Conservation (phyloP, 2,113 vertebrate genomes). For the Leptodactylus fuscus region DNA sequence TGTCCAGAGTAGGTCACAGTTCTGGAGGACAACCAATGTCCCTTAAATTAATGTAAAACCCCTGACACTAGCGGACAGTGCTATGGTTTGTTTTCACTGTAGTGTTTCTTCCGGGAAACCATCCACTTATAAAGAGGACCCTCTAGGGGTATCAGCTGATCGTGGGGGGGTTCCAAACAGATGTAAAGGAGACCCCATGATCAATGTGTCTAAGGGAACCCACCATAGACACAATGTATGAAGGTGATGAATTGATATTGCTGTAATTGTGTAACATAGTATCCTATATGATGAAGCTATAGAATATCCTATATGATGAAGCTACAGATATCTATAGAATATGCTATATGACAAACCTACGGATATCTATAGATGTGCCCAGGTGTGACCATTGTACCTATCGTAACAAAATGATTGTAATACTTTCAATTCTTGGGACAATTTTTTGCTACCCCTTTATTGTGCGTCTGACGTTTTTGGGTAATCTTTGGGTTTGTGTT, state of each 20-base stretch:
- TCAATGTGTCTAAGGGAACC: no score
- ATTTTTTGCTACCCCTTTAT: neutral
- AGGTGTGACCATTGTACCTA: neutral
- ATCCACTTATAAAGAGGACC: neutral
- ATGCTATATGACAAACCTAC: no score
- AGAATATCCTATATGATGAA: no score
- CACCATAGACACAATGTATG: neutral
- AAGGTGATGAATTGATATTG: no score
- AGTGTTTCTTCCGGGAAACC: neutral
- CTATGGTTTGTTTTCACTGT: neutral
- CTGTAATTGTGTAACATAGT: neutral
- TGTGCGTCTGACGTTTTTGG: neutral
- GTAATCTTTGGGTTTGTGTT: no score
- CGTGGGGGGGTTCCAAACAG: neutral
- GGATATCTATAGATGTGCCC: neutral
- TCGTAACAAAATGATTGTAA: neutral
- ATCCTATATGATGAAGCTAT: neutral
- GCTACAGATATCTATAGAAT: no score
- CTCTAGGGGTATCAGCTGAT: neutral
- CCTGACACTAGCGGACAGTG: neutral
- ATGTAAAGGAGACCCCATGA: neutral
- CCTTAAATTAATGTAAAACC: neutral
- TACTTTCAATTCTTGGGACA: neutral
- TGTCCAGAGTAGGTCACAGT: neutral
- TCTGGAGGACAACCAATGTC: neutral